phyloP scores from a whole-genome alignment of 2,797 vertebrate species.

The Gouania willdenowi region DNA sequence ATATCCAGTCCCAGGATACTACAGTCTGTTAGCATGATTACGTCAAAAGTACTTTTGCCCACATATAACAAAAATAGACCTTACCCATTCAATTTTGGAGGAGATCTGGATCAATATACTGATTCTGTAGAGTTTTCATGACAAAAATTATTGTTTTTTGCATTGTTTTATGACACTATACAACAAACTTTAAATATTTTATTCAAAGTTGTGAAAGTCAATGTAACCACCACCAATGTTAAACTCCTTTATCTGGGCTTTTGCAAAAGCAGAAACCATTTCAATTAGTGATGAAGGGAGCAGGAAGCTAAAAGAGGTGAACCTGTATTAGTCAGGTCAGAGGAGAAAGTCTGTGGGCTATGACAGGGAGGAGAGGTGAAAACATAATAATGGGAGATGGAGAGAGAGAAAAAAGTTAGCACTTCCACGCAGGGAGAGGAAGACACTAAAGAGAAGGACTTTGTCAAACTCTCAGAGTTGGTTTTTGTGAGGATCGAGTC shows the following conservation, averaged over 20 bases:
- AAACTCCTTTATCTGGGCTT: constrained; percentile 7
- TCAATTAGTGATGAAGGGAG: constrained; percentile 23
- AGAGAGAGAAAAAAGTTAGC: constrained; percentile 29
- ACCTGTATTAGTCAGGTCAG: constrained; percentile 47
- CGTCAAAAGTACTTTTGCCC: too few relatives aligned
- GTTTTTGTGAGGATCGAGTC: constrained; percentile 34
- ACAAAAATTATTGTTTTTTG: too few relatives aligned
- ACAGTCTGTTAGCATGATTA: too few relatives aligned
- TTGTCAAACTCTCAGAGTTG: constrained; percentile 55
- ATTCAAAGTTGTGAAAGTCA: constrained; percentile 4
- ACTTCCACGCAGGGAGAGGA: constrained; percentile 6
- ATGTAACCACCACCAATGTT: background rate
- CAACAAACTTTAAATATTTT: too few relatives aligned
- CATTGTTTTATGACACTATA: too few relatives aligned
- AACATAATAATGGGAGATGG: constrained; percentile 52
- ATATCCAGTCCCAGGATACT: too few relatives aligned
- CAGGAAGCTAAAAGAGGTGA: constrained; percentile 37
- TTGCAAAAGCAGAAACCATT: constrained; percentile 7
- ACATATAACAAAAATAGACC: too few relatives aligned
- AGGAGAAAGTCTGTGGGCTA: background rate
- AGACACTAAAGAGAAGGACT: constrained; percentile 36
- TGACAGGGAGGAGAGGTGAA: constrained; percentile 25
- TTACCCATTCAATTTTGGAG: too few relatives aligned
- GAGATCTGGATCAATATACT: too few relatives aligned
- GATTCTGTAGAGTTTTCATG: too few relatives aligned